Base-by-base conservation (phyloP, 2,113 vertebrate genomes). In the Pongo abelii region DNA sequence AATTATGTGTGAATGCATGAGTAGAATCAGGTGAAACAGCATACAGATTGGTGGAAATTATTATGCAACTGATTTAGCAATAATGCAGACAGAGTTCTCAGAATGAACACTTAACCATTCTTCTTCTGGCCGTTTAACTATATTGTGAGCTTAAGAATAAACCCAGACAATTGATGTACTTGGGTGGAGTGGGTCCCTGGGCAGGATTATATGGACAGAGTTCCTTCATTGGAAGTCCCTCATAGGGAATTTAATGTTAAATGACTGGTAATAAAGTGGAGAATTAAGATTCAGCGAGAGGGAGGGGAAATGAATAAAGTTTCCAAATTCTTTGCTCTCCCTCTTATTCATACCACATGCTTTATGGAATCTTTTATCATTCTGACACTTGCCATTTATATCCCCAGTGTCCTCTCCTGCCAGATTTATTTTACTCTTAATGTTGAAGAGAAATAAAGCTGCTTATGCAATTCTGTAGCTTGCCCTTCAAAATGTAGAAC, bases 331-430 rank as follows among this genome's bases (percentile, higher is more conserved):
- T 89, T 69, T 59, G 85, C 79, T 92, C 40, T 77, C 40, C 80
- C 32, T 89, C 38, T 97, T 78, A 89, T 91, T 94, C 81, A 84
- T 61, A 43, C 75, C 77, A n/a, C 55, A 80, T 4, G 16, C 74
- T 94, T 92, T 86, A 79, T 46, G 38, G 80, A 80, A 95, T 95
- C 78, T 89, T 97, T 95, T 93, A 94, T 96, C 86, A 92, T 93
- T 61, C 92, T 93, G 97, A 96, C 97, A 97, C 70, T 96, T 97
- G 96, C 97, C 97, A 91, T 97, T 96, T 93, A 88, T 85, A 89
- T 94, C 75, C 89, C 86, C 30, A 61, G 92, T 0, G 30, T 80
- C 92, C 61, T 88, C 84, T 94, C 79, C 74, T 89, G 86, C 74
- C 84, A 96, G 92, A 90, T 96, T 96, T 93, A 89, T 96, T 93